Evolutionary conservation across 2,113 vertebrate genomes (phyloP).

Genomic region (Epinephelus lanceolatus): DNA sequence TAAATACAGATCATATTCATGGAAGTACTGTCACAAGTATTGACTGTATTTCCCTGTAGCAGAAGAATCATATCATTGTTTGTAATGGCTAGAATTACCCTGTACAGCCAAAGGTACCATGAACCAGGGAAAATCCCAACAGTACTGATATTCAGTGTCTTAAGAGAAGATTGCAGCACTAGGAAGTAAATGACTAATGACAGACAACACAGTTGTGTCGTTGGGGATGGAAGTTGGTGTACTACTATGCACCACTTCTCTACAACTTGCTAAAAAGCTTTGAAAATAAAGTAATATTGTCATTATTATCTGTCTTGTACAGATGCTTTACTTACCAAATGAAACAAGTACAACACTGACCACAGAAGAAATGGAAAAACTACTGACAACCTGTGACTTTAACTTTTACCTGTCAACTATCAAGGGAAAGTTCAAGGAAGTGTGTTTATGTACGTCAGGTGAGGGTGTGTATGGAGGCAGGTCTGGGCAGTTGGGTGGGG

Average conservation of each 20-base stretch:
- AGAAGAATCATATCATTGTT: neutral
- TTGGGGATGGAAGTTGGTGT: neutral
- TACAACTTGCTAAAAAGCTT: neutral
- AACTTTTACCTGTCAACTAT: neutral
- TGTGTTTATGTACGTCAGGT: slow-evolving; percentile 54
- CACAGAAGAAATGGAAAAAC: neutral
- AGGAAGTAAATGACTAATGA: neutral
- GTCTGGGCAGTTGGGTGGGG: slow-evolving; percentile 50
- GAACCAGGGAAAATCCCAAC: neutral
- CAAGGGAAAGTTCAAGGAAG: slow-evolving; percentile 22
- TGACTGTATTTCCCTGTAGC: neutral
- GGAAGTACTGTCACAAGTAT: neutral
- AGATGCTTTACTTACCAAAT: neutral
- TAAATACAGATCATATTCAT: neutral
- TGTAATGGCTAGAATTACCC: neutral
- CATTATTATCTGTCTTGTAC: neutral
- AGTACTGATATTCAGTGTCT: neutral
- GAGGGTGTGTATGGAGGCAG: slow-evolving; percentile 69
- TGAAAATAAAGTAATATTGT: too few relatives aligned
- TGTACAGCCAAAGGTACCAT: neutral
- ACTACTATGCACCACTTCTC: neutral
- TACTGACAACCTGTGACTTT: neutral
- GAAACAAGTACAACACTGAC: neutral
- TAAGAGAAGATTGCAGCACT: neutral
- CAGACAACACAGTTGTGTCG: neutral